Evolutionary conservation across 1,140 invertebrate genomes (phyloP).

Genomic region (Solen grandis): DNA sequence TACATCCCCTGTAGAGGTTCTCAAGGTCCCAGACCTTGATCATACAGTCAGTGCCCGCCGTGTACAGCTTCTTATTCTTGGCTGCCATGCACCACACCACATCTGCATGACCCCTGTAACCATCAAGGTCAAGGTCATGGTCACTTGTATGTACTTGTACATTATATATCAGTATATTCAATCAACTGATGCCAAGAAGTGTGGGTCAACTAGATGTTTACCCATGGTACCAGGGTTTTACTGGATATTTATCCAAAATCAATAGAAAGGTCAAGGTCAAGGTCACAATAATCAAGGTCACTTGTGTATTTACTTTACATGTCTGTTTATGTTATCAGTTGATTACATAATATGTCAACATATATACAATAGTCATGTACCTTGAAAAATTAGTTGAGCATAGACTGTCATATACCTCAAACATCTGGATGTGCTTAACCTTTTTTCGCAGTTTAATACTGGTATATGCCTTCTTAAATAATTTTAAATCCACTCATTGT

Average conservation of each 20-base stretch:
- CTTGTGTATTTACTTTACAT: no score
- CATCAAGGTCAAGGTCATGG: background rate
- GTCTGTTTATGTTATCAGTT: no score
- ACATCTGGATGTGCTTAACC: no score
- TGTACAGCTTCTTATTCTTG: constrained; percentile 69
- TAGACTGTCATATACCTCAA: no score
- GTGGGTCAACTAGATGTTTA: background rate
- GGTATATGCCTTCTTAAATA: background rate
- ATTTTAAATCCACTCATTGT: background rate
- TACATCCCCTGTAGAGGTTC: constrained; percentile 71
- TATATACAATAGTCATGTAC: no score
- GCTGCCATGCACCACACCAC: constrained; percentile 70
- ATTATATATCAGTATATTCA: background rate
- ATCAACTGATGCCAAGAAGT: background rate
- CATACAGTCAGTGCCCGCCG: constrained; percentile 68
- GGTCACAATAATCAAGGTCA: no score
- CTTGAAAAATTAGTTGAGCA: no score
- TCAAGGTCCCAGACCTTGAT: constrained; percentile 78
- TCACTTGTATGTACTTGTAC: background rate
- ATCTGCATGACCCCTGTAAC: constrained; percentile 72
- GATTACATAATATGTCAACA: no score
- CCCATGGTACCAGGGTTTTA: background rate
- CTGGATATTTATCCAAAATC: background rate
- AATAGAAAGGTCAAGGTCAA: background rate
- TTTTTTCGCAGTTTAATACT: background rate